A percentile compares a stretch with the other conserved stretches of the same genome.
Evolutionary conservation across 2,888 invertebrate genomes (phyloP).

Genomic region (Cheilosia variabilis): DNA sequence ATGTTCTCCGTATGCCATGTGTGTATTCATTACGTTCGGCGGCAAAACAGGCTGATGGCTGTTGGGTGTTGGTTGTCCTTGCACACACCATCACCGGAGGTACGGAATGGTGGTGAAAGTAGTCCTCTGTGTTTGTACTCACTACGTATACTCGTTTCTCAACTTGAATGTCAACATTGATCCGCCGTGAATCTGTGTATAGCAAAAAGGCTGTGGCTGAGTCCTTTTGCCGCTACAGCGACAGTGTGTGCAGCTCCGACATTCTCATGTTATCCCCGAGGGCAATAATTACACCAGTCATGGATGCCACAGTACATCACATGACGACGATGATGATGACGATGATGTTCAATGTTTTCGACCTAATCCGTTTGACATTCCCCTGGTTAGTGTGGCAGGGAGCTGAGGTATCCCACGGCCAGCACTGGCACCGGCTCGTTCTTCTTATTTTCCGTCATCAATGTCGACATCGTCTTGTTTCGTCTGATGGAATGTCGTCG

Average conservation of each 20-base stretch:
- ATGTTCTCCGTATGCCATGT: conserved; percentile 17
- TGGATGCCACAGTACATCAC: conserved; percentile 62
- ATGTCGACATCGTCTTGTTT: conserved; percentile 1
- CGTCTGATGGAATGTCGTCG: neutral
- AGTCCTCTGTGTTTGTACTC: conserved; percentile 68
- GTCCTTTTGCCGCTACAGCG: conserved; percentile 14
- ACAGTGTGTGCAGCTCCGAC: conserved; percentile 26
- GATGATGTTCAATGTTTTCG: conserved; percentile 54
- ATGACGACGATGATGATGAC: conserved; percentile 42
- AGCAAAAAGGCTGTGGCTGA: conserved; percentile 55
- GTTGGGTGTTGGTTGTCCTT: conserved; percentile 7
- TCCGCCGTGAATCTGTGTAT: conserved; percentile 33
- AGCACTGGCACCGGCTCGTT: neutral
- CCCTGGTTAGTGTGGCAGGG: neutral
- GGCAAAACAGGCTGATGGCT: conserved; percentile 30
- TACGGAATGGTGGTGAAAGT: conserved; percentile 35
- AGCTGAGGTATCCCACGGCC: no score
- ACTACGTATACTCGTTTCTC: conserved; percentile 41
- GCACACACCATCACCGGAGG: conserved; percentile 13
- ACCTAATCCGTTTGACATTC: conserved; percentile 46
- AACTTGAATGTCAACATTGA: conserved; percentile 70
- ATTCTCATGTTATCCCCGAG: conserved; percentile 65
- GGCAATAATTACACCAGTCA: conserved; percentile 71
- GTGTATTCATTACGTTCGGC: conserved; percentile 39
- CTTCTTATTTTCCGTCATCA: neutral